Conservation (phyloP, 2,113 vertebrate genomes). For the Sterna hirundo region DNA sequence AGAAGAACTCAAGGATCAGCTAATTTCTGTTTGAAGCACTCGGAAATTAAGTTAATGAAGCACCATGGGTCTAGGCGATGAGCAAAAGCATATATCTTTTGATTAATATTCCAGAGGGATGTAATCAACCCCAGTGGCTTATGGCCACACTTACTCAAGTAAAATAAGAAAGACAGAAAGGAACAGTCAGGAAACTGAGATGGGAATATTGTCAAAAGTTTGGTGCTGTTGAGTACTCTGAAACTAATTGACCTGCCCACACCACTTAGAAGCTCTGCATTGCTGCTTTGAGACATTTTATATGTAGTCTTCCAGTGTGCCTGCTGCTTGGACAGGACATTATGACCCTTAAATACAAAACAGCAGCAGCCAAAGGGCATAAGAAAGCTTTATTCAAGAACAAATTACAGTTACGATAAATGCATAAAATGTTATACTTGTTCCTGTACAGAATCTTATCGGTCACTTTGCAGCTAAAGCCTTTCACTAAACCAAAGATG, state of each 20-base stretch:
- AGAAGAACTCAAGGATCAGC: background rate
- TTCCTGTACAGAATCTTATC: background rate
- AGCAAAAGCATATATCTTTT: background rate
- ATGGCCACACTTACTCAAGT: background rate
- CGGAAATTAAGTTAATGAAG: constrained; percentile 20
- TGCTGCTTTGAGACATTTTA: background rate
- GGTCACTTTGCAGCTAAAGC: background rate
- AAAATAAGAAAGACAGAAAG: background rate
- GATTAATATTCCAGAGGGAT: background rate
- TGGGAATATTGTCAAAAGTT: background rate
- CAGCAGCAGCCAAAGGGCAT: background rate
- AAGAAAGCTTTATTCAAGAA: background rate
- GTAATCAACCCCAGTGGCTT: background rate
- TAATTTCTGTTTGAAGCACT: background rate
- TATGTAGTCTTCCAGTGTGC: background rate
- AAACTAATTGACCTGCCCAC: background rate
- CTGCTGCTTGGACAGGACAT: background rate
- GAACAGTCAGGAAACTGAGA: background rate
- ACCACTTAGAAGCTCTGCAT: background rate
- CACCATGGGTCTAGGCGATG: background rate
- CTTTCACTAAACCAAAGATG: background rate
- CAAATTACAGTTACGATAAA: background rate
- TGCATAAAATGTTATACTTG: background rate
- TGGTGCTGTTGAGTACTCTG: background rate
- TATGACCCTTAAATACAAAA: background rate